Conservation (phyloP, 2,113 vertebrate genomes). For the Sprattus sprattus region DNA sequence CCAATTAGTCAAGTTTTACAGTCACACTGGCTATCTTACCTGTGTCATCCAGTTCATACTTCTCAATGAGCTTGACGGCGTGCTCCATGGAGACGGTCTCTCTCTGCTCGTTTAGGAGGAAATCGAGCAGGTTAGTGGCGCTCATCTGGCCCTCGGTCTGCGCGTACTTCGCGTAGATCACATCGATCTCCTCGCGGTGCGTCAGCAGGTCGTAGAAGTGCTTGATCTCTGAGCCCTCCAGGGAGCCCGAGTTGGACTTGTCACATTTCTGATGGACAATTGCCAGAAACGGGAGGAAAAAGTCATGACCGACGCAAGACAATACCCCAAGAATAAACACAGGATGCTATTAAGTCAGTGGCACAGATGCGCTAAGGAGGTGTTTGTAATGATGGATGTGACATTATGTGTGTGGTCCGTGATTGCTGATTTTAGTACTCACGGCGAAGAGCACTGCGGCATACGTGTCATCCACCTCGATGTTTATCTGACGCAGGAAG, state of each 20-base stretch:
- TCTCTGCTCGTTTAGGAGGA: conserved; percentile 77
- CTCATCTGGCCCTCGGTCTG: conserved; percentile 72
- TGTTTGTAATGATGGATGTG: neutral
- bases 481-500: conserved; percentile 89
- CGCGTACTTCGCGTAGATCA: conserved; percentile 72
- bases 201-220: conserved; percentile 89
- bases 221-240: conserved; percentile 91
- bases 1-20: too few relatives aligned
- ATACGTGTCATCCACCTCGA: conserved; percentile 83
- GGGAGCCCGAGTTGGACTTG: conserved; percentile 79
- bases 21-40: conserved; percentile 63
- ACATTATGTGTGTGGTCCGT: neutral
- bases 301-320: neutral
- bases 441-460: conserved; percentile 84
- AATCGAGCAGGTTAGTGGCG: conserved; percentile 70
- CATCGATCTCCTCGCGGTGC: conserved; percentile 80
- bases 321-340: neutral
- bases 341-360: neutral
- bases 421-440: conserved; percentile 29
- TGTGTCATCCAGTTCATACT: conserved; percentile 79
- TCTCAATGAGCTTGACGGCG: conserved; percentile 80
- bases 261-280: conserved; percentile 81
- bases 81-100: conserved; percentile 69
- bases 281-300: neutral
- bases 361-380: neutral